A percentile compares a stretch with the other conserved stretches of the same genome.
phyloP scores from a whole-genome alignment of 2,888 invertebrate species.

The Thysanoteuthis rhombus region DNA sequence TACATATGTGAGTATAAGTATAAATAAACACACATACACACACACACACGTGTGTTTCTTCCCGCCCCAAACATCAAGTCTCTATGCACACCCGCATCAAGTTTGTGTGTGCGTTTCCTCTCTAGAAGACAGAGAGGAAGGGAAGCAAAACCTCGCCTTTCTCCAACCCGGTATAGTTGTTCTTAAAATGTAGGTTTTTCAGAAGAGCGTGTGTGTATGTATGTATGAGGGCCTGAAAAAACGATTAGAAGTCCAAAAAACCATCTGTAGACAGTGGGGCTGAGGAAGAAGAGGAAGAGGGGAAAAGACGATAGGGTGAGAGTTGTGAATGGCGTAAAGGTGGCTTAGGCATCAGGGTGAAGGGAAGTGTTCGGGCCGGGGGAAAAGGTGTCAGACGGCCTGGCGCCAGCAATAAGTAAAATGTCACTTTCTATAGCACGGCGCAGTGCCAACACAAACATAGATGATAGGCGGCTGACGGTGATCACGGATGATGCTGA shows the following conservation, averaged over 20 bases:
- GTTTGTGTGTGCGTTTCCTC: neutral
- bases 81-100: neutral
- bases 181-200: neutral
- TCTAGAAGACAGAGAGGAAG: neutral
- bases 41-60: neutral
- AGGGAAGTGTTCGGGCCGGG: neutral
- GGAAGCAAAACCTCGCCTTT: neutral
- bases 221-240: neutral
- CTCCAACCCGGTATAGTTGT: neutral
- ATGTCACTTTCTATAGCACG: neutral
- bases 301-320: neutral
- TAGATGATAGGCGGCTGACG: neutral
- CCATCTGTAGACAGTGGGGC: neutral
- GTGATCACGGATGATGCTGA: neutral
- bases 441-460: neutral
- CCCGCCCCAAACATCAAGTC: neutral
- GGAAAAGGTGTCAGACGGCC: neutral
- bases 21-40: neutral
- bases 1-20: neutral
- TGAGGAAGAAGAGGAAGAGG: neutral
- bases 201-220: neutral
- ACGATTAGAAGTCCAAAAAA: slow-evolving; percentile 12
- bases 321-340: neutral
- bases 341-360: neutral
- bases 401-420: slow-evolving; percentile 12